Evolutionary conservation across 2,113 vertebrate genomes (phyloP).

Genomic region (Aphyosemion australe): DNA sequence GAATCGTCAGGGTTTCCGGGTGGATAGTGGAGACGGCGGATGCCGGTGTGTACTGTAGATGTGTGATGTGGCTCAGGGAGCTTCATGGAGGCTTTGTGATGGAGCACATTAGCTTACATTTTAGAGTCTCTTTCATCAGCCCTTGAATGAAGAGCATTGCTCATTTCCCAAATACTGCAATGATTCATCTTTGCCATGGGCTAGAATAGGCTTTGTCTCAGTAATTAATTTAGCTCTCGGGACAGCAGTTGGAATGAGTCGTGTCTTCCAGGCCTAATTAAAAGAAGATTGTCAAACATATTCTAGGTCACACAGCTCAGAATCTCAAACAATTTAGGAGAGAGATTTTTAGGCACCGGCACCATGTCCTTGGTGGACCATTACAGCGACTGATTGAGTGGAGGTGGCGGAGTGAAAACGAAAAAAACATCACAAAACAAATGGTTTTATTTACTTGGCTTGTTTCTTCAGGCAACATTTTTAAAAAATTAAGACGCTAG

Average conservation of each 20-base stretch:
- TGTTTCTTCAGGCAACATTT: conserved; percentile 61
- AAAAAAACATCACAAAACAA: conserved; percentile 33
- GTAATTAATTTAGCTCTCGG: conserved; percentile 77
- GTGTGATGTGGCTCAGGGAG: conserved; percentile 17
- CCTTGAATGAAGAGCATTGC: conserved; percentile 61
- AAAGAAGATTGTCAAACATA: conserved; percentile 76
- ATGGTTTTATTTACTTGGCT: conserved; percentile 54
- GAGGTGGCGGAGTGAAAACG: conserved; percentile 5
- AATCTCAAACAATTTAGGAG: conserved; percentile 51
- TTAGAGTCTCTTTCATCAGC: conserved; percentile 59
- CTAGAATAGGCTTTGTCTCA: conserved; percentile 72
- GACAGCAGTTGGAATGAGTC: conserved; percentile 70
- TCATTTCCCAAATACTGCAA: conserved; percentile 73
- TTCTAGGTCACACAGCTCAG: conserved; percentile 70
- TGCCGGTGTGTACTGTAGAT: conserved; percentile 18
- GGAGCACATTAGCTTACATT: conserved; percentile 51
- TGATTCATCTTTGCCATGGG: conserved; percentile 73
- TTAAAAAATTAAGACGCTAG: conserved; percentile 59
- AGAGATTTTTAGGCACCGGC: conserved; percentile 36
- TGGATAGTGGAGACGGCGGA: conserved; percentile 19
- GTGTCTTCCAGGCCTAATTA: conserved; percentile 75
- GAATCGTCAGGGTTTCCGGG: conserved; percentile 19
- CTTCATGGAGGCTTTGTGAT: conserved; percentile 33
- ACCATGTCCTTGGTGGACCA: conserved; percentile 47
- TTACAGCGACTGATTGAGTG: conserved; percentile 34